phyloP scores from a whole-genome alignment of 2,797 vertebrate species.

The Ispidina picta region DNA sequence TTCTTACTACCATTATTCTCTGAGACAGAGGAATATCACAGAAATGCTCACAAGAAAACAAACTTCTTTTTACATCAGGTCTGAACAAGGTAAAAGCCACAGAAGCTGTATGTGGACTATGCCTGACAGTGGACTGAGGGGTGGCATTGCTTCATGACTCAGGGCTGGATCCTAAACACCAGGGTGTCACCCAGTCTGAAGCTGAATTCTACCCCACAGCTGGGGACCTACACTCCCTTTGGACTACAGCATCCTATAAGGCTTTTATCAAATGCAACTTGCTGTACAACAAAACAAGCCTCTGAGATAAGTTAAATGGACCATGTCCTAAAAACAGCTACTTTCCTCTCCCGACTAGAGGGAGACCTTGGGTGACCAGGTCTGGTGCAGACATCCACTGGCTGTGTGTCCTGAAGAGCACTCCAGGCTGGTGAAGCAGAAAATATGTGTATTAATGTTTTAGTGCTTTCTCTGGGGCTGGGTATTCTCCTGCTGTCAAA shows the following conservation, averaged over 20 bases:
- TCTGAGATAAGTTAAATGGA: background rate
- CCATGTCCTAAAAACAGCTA: background rate
- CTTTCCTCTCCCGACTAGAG: background rate
- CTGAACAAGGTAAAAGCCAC: background rate
- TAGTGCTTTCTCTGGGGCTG: background rate
- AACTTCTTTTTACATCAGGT: background rate
- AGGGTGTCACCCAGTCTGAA: background rate
- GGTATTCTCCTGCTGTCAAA: constrained; percentile 7
- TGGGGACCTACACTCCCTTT: background rate
- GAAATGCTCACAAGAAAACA: background rate
- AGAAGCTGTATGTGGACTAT: background rate
- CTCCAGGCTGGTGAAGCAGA: background rate
- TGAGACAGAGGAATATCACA: background rate
- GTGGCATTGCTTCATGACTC: background rate
- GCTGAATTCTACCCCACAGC: background rate
- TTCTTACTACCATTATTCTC: background rate
- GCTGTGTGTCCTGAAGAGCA: background rate
- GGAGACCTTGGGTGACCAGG: background rate
- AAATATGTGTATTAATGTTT: background rate
- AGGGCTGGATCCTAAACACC: background rate
- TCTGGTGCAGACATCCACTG: background rate
- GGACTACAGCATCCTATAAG: background rate
- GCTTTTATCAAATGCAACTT: background rate
- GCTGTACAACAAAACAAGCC: background rate
- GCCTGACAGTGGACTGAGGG: background rate